Conservation (phyloP, 2,888 invertebrate species). For the Spatulosminthurus flaviceps region DNA sequence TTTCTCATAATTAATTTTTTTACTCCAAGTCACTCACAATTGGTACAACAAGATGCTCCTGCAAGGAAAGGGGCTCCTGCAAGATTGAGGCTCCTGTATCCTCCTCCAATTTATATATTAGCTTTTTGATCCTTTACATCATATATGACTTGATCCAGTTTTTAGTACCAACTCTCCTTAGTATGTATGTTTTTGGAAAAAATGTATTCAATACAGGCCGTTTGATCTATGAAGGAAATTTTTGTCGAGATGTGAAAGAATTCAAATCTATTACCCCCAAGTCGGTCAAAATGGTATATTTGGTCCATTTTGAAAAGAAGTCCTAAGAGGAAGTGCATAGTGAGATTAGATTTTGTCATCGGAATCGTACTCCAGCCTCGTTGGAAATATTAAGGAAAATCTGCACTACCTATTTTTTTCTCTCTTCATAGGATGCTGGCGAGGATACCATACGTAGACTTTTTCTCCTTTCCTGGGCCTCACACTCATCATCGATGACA, state of each 20-base stretch:
- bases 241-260: not conserved
- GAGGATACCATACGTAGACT: not conserved
- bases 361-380: not conserved
- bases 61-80: too few relatives aligned
- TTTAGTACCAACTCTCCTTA: too few relatives aligned
- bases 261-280: not conserved
- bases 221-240: too few relatives aligned
- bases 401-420: not conserved
- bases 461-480: not conserved
- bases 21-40: not conserved
- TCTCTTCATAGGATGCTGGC: not conserved
- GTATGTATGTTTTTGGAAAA: too few relatives aligned
- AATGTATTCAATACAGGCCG: too few relatives aligned
- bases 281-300: not conserved
- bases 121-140: too few relatives aligned
- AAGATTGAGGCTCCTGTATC: too few relatives aligned
- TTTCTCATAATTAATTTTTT: constrained; percentile 34
- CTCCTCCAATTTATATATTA: too few relatives aligned
- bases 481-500: not conserved
- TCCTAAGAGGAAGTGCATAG: not conserved
- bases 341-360: not conserved
- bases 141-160: too few relatives aligned
- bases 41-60: not conserved
- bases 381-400: not conserved
- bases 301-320: not conserved